A percentile compares a stretch with the other conserved stretches of the same genome.
These are phyloP conservation scores for Altica lythri DNA, from an alignment of 2,888 invertebrate genomes.

Conservation along the genomic window DNA sequence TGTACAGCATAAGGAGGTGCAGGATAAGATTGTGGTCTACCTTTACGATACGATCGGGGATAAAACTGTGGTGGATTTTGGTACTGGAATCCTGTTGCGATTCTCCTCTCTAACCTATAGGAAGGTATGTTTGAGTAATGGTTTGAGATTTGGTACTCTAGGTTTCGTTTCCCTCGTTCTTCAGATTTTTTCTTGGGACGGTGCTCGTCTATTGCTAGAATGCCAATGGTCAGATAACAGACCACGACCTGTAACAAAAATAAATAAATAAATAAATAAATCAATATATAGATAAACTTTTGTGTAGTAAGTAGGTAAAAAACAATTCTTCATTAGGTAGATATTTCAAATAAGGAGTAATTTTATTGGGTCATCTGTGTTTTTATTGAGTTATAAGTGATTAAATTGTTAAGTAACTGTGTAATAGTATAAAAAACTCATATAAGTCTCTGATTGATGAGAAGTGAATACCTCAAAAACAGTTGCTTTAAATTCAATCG, in stretches of 20 bases:
- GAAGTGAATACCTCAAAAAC: too few species aligned
- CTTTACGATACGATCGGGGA: slow-evolving; percentile 52
- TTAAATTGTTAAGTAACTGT: too few species aligned
- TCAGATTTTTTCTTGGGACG: slow-evolving; percentile 55
- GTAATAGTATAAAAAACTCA: too few species aligned
- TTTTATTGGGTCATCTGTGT: too few species aligned
- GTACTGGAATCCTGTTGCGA: slow-evolving; percentile 58
- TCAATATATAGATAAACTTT: too few species aligned
- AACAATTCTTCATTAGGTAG: too few species aligned
- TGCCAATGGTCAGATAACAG: slow-evolving; percentile 61
- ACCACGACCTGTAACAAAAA: slow-evolving; percentile 63
- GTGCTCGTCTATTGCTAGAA: slow-evolving; percentile 57
- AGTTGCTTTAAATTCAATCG: too few species aligned
- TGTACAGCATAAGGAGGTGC: slow-evolving; percentile 77
- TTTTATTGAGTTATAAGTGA: too few species aligned
- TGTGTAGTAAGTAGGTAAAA: too few species aligned
- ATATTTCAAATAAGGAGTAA: too few species aligned
- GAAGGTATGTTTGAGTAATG: slow-evolving; percentile 61
- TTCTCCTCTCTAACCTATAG: slow-evolving; percentile 62
- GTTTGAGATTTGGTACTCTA: slow-evolving; percentile 65
- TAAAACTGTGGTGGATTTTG: slow-evolving; percentile 49
- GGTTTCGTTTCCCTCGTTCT: slow-evolving; percentile 63
- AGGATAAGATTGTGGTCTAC: slow-evolving; percentile 56
- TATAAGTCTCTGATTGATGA: too few species aligned
- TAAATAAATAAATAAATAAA: too few species aligned